phyloP scores from a whole-genome alignment of 2,113 vertebrate genomes.

The Oenanthe melanoleuca region DNA sequence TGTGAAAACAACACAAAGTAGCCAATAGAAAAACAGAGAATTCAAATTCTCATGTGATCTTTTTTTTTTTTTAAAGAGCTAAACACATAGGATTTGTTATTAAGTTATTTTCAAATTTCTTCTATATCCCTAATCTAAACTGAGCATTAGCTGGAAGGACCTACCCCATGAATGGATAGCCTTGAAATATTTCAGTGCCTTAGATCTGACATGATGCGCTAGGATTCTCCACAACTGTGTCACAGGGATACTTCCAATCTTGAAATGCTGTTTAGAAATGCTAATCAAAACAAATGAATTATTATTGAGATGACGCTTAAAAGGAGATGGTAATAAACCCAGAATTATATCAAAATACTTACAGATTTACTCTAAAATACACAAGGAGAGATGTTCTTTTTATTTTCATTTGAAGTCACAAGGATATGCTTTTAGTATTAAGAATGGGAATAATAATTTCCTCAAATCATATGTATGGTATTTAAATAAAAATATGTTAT shows the following conservation, averaged over 20 bases:
- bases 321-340: background rate
- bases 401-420: background rate
- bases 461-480: background rate
- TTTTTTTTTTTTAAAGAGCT: background rate
- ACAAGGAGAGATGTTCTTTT: background rate
- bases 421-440: background rate
- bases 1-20: slow-evolving; percentile 53
- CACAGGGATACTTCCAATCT: background rate
- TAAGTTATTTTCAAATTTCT: slow-evolving; percentile 4
- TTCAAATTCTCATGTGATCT: background rate
- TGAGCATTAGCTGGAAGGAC: background rate
- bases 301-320: background rate
- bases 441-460: background rate
- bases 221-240: background rate
- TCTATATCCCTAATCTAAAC: background rate
- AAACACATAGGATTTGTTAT: background rate
- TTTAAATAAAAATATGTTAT: background rate
- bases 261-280: background rate
- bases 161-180: background rate
- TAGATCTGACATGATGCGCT: background rate
- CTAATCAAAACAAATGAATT: background rate
- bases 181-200: slow-evolving; percentile 15
- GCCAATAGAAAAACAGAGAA: slow-evolving; percentile 12
- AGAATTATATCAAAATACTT: background rate
- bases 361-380: background rate